Evolutionary conservation across 1,140 invertebrate genomes (phyloP), one percentile per base, ranked within the genome.

Genomic region (Cyclargus thomasi): DNA sequence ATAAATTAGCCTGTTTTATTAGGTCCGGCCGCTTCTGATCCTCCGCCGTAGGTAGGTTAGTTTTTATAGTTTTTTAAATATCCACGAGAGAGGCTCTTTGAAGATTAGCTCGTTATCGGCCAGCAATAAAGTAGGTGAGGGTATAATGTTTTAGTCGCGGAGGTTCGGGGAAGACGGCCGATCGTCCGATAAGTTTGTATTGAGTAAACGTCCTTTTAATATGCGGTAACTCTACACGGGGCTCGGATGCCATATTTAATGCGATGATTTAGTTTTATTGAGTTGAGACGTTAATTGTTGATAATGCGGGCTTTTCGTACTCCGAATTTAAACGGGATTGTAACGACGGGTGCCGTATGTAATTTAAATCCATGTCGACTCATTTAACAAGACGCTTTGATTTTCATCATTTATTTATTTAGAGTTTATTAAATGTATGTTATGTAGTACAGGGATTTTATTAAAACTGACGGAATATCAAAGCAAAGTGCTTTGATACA

Each of bases 1-100:
- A 85, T 85, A 85, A 85, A 85, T 85, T 85, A 85, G 80, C 66
- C 78, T 71, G 76, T 81, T 85, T 85, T 85, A 84, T 84, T 82
- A 80, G 55, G 55, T 68, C 53, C 71, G 53, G 67, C 69, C 77
- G 80, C 80, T 82, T 81, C 80, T 82, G 82, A 84, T 79, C 73
- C 74, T 63, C 69, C 71, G 74, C 65, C 68, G 74, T 74, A 70
- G 71, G 70, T 75, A 74, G 74, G 69, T 73, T 71, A 68, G 70
- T 74, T 80, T 81, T 81, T 78, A 81, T 80, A 81, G 79, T 78
- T 81, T 83, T 81, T 81, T 83, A 80, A 83, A 81, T 78, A 78
- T 78, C 75, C 76, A 76, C 74, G 77, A 76, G 78, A 76, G 68
- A 70, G 71, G 73, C 70, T 70, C 72, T 81, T 82, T 74, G 78